Conservation (phyloP, 2,888 invertebrate genomes). For the Pollenia labialis region DNA sequence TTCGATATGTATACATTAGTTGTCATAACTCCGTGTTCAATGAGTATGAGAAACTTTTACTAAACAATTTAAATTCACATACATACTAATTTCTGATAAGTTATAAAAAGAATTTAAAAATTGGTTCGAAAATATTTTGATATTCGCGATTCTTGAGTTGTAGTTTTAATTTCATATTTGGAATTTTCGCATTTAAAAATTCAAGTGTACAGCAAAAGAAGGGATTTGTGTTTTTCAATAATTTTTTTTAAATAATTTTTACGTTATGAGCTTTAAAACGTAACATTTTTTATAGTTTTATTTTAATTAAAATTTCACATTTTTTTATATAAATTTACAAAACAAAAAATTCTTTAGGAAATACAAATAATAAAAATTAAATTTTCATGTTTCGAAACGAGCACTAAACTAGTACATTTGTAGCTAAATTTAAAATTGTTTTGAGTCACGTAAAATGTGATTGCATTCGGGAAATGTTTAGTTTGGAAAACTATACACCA, state of each 20-base stretch:
- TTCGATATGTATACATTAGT: too few relatives aligned
- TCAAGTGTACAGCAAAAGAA: neutral
- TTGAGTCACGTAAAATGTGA: conserved; percentile 16
- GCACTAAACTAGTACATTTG: neutral
- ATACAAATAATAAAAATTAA: neutral
- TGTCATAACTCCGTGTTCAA: too few relatives aligned
- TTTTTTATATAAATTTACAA: neutral
- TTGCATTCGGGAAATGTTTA: neutral
- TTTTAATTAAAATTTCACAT: conserved; percentile 7
- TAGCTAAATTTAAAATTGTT: neutral
- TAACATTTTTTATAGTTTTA: neutral
- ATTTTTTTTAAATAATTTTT: neutral
- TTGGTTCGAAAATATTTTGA: too few relatives aligned
- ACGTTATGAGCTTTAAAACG: neutral
- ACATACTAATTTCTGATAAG: too few relatives aligned
- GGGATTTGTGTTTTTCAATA: neutral
- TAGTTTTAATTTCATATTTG: too few relatives aligned
- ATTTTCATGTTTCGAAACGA: too few relatives aligned
- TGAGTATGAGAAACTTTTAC: too few relatives aligned
- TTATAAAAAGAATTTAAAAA: too few relatives aligned
- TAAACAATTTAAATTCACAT: too few relatives aligned
- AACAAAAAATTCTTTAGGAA: conserved; percentile 3
- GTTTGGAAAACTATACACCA: neutral
- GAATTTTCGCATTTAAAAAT: too few relatives aligned
- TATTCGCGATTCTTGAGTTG: too few relatives aligned